These are phyloP conservation scores for Oryzias sinensis DNA, from an alignment of 2,797 vertebrate genomes.

Conservation along the genomic window DNA sequence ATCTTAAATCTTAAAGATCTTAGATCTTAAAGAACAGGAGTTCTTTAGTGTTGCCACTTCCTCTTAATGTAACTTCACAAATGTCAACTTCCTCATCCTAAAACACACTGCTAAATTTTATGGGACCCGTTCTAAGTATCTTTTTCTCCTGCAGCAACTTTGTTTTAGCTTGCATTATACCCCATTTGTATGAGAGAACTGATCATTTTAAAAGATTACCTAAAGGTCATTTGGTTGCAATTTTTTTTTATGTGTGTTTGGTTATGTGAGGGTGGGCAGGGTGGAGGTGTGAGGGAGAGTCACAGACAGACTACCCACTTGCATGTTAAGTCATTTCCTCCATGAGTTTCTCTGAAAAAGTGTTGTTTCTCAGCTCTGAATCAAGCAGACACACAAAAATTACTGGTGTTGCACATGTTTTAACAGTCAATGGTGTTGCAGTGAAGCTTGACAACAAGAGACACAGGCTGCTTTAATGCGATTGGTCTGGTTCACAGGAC, in stretches of 20 bases:
- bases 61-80: constrained; percentile 16
- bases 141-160: not conserved
- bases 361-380: constrained; percentile 18
- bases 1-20: no score
- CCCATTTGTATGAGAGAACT: not conserved
- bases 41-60: constrained; percentile 35
- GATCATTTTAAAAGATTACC: not conserved
- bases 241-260: not conserved
- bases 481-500: constrained; percentile 11
- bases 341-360: constrained; percentile 19
- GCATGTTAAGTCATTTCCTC: constrained; percentile 45
- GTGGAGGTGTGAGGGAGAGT: not conserved
- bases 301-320: constrained; percentile 1
- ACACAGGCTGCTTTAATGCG: not conserved
- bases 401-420: not conserved
- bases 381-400: constrained; percentile 8
- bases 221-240: not conserved
- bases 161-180: not conserved
- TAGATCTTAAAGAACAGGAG: no score
- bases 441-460: not conserved
- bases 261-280: not conserved
- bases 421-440: not conserved
- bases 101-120: not conserved
- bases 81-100: constrained; percentile 44
- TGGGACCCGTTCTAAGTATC: not conserved